Conservation (phyloP, 1,140 invertebrate genomes). For the Lutraria rhynchaena region DNA sequence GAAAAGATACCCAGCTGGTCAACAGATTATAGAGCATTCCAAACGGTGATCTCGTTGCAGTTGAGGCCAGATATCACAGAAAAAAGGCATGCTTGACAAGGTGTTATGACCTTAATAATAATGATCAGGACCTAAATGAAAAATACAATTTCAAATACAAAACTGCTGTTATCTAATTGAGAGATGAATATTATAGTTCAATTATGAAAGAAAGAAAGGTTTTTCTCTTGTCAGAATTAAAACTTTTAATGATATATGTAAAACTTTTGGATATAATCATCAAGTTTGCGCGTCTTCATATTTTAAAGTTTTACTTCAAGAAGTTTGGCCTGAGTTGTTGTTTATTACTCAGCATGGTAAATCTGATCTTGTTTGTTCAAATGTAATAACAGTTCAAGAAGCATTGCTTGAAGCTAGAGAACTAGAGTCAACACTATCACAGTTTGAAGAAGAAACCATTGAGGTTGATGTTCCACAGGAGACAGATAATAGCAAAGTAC, state of each 20-base stretch:
- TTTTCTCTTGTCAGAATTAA: too few relatives aligned
- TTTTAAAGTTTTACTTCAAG: neutral
- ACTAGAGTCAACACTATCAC: too few relatives aligned
- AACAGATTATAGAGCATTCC: too few relatives aligned
- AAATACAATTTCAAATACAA: neutral
- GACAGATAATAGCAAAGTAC: slow-evolving; percentile 10
- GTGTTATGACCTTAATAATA: slow-evolving; percentile 7
- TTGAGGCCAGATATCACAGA: slow-evolving; percentile 27
- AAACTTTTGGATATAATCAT: neutral
- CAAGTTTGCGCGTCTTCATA: neutral
- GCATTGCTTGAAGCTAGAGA: neutral
- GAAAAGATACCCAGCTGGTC: too few relatives aligned
- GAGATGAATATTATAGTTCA: neutral
- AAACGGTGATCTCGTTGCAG: slow-evolving; percentile 30
- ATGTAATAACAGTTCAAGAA: slow-evolving; percentile 1
- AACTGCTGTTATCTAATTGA: neutral
- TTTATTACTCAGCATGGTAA: neutral
- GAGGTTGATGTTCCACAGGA: neutral
- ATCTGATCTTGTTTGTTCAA: slow-evolving; percentile 2
- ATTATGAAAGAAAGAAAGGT: neutral
- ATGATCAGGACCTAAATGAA: neutral
- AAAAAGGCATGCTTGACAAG: slow-evolving; percentile 22
- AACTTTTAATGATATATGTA: neutral
- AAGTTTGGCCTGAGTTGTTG: neutral
- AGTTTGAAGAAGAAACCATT: neutral